phyloP scores from a whole-genome alignment of 2,113 vertebrate genomes.

The Shinisaurus crocodilurus region DNA sequence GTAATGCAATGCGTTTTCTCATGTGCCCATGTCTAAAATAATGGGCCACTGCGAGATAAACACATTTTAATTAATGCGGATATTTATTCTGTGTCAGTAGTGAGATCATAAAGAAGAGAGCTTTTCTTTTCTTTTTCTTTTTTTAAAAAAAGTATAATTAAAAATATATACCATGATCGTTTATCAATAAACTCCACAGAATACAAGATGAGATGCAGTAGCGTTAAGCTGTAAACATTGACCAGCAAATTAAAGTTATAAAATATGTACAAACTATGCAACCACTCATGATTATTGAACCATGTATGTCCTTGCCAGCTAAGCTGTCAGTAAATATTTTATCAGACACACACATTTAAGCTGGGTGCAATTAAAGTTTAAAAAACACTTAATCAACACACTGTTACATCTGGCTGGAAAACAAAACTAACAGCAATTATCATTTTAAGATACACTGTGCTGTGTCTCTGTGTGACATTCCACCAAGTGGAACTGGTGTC shows the following conservation, averaged over 20 bases:
- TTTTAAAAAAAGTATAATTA: conserved; percentile 44
- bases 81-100: conserved; percentile 45
- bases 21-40: conserved; percentile 48
- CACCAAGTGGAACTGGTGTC: conserved; percentile 21
- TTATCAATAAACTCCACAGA: conserved; percentile 62
- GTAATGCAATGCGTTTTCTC: conserved; percentile 31
- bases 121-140: conserved; percentile 49
- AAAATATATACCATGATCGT: conserved; percentile 33
- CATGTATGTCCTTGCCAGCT: conserved; percentile 43
- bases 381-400: conserved; percentile 63
- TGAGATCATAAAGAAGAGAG: conserved; percentile 43
- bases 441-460: conserved; percentile 31
- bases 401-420: conserved; percentile 58
- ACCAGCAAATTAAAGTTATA: conserved; percentile 64
- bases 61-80: conserved; percentile 56
- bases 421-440: conserved; percentile 56
- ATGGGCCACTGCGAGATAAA: conserved; percentile 41
- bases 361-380: conserved; percentile 59
- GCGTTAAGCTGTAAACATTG: conserved; percentile 52
- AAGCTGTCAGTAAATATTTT: conserved; percentile 62
- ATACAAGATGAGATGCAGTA: conserved; percentile 38
- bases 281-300: conserved; percentile 44
- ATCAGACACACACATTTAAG: conserved; percentile 63
- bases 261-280: conserved; percentile 57
- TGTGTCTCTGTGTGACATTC: conserved; percentile 21